Evolutionary conservation across 2,113 vertebrate species (phyloP), one percentile per base, ranked within the genome.

Genomic region (Columba janthina): DNA sequence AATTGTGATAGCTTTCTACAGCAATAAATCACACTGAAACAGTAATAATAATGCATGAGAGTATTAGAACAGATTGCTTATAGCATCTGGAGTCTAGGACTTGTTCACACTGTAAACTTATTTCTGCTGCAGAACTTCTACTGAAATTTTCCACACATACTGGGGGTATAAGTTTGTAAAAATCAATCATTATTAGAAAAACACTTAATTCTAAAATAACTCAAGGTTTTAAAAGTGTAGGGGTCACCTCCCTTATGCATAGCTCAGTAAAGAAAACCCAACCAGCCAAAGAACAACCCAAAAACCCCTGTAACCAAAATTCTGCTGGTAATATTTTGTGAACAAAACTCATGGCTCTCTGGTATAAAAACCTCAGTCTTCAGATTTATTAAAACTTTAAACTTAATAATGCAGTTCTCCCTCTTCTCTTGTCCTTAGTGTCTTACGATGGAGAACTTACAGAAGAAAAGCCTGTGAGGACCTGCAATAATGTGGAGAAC

Each of bases 1-100:
- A 87, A 74, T n/a, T 56, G 34, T 42, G 51, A 82, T 40, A 66
- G 66, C 80, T 90, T 92, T 95, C 92, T 83, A 77, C 44, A 93
- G 76, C 56, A 81, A 86, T 78, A 93, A 67, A 79, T 77, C 87
- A 92, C 72, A 87, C 54, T 21, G 38, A 32, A 96, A 38, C 20
- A 46, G 64, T 12, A 93, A 88, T n/a, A 96, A 91, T 48, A 86
- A 88, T 2, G 5, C 26, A 60, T 15, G 51, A 79, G 60, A 15
- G 36, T 10, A 71, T 38, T 25, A 92, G 69, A 95, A 88, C 51
- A 75, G 71, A 93, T 86, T 89, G 69, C 74, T 94, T 83, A 80
- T 66, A 95, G 73, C 48, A 92, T 51, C 51, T 86, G 38, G 42
- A 91, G 36, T 64, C 66, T 71, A 82, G 67, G 80, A 80, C 92